Base-by-base conservation (phyloP, 2,797 vertebrate species). In the Pelodytes ibericus region DNA sequence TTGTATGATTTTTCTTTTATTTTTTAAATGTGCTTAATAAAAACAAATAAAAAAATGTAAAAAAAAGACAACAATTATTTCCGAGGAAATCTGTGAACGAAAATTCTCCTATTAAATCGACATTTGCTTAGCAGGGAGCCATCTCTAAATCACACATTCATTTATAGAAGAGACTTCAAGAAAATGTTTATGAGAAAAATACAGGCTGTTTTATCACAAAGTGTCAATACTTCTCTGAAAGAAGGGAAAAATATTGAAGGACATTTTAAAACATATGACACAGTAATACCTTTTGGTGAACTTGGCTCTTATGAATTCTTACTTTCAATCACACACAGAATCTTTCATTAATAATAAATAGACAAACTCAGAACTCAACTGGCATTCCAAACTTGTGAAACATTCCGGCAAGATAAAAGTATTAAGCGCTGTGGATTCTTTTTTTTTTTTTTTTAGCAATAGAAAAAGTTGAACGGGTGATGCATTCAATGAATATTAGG, bases 121-220 rank as follows among this genome's bases (percentile, higher is more conserved):
- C 67, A 26, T 77, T 64, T 64, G 39, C 60, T 71, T 64, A 71
- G 67, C 61, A 31, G 68, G 44, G 41, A 31, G 68, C 68, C 18
- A 13, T 29, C n/a, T 65, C 68, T 62, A 71, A 65, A 65, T 77
- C 67, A 77, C 26, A 59, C 26, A 64, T 71, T 8, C 41, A 65
- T 77, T 58, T 56, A 4, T 8, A 22, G 27, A 59, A 24, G n/a
- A 53, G n/a, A 47, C 18, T 25, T 25, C 4, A 39, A 33, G 13
- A n/a, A 51, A 71, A 65, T 30, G 11, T 59, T 66, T 66, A 51
- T 66, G 69, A 7, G 27, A 39, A 5, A 72, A 29, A 44, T 47
- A 49, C 51, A 49, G 58, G 33, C 60, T 49, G 36, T 65, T 77
- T 36, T 65, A 71, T 71, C 67, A 47, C 39, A 18, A 20, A 64